These are phyloP conservation scores for Diphyllodes magnificus DNA, from an alignment of 2,113 vertebrate species.

Conservation along the genomic window DNA sequence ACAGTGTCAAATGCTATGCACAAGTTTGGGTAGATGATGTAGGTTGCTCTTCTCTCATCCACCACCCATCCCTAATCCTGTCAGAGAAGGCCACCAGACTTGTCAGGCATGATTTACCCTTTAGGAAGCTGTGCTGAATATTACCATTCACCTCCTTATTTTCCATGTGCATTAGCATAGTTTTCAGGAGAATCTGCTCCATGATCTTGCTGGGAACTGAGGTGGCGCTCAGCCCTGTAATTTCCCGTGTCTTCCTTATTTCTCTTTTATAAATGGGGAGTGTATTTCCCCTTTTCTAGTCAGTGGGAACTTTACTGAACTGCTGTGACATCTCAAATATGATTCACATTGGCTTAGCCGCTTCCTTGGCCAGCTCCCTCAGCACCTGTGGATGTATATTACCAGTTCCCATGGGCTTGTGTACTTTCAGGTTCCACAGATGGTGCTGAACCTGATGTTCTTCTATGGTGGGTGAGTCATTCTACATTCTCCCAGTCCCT, in stretches of 20 bases:
- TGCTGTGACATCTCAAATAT: neutral
- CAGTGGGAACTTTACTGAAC: neutral
- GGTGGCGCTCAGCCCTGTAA: neutral
- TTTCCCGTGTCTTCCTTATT: neutral
- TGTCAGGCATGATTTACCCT: neutral
- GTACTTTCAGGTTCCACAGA: neutral
- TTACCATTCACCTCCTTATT: neutral
- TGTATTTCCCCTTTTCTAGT: neutral
- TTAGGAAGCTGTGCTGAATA: neutral
- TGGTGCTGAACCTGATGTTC: neutral
- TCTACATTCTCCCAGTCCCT: neutral
- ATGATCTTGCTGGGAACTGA: neutral
- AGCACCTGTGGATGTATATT: neutral
- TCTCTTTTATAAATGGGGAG: neutral
- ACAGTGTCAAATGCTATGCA: neutral
- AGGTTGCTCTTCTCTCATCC: neutral
- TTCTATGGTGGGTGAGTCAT: neutral
- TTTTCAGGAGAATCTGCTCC: neutral
- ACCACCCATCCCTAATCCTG: neutral
- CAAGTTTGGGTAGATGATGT: neutral
- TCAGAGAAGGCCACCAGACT: neutral
- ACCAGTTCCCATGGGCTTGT: neutral
- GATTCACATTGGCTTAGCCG: neutral
- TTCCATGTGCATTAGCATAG: neutral
- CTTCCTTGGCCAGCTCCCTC: neutral